Evolutionary conservation across 2,888 invertebrate species (phyloP).

Genomic region (Rugalucina vietnamica): DNA sequence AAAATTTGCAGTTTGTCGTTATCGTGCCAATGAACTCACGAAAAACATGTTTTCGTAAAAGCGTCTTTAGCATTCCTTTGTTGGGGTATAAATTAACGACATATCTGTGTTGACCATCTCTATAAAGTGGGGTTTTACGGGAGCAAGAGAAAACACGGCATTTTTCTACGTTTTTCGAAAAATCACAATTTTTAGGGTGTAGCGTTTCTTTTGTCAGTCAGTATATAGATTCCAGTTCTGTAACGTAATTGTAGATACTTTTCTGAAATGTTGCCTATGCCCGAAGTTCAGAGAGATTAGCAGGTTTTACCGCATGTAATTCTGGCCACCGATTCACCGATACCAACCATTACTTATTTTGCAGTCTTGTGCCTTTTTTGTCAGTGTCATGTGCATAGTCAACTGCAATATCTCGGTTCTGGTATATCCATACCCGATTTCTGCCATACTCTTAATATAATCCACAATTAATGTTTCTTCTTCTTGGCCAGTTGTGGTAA

Average conservation of each 20-base stretch:
- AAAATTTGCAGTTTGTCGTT: too few species aligned
- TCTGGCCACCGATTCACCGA: constrained; percentile 22
- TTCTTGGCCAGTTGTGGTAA: neutral
- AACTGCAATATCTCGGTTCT: neutral
- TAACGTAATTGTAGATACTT: neutral
- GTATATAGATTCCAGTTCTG: neutral
- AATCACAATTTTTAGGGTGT: too few species aligned
- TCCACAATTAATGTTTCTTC: neutral
- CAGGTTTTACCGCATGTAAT: constrained; percentile 4
- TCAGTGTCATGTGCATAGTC: neutral
- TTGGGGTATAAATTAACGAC: too few species aligned
- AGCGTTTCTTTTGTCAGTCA: too few species aligned
- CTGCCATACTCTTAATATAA: neutral
- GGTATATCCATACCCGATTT: neutral
- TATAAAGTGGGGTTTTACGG: too few species aligned
- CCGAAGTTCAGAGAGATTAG: neutral
- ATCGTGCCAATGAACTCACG: too few species aligned
- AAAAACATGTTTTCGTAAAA: too few species aligned
- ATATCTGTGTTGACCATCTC: too few species aligned
- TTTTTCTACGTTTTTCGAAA: too few species aligned
- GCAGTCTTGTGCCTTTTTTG: neutral
- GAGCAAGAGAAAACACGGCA: too few species aligned
- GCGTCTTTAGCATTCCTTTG: too few species aligned
- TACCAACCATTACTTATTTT: neutral
- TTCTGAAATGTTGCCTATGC: neutral